phyloP scores from a whole-genome alignment of 2,888 invertebrate species.

The Heterodera filipjevi region DNA sequence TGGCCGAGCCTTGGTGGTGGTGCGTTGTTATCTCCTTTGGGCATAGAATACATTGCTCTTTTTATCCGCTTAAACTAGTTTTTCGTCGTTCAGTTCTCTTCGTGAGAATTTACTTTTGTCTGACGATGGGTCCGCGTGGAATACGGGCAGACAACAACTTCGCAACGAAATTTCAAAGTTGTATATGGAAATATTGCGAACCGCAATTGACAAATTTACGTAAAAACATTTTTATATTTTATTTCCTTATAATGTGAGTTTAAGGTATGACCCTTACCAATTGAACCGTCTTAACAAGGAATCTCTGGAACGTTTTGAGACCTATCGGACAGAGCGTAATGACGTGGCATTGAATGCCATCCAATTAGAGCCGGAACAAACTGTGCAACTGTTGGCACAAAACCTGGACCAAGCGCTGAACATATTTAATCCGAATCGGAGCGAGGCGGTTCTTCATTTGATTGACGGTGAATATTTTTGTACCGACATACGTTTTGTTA shows the following conservation, averaged over 20 bases:
- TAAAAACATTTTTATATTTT: neutral
- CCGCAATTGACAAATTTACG: constrained; percentile 19
- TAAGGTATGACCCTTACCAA: neutral
- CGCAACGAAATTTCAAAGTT: constrained; percentile 21
- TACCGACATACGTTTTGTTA: no score
- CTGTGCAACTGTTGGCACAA: constrained; percentile 20
- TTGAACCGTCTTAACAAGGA: constrained; percentile 12
- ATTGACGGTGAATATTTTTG: neutral
- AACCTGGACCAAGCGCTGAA: constrained; percentile 24
- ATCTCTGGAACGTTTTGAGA: constrained; percentile 28
- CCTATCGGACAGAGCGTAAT: constrained; percentile 29
- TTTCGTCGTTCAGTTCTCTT: constrained; percentile 30
- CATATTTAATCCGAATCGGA: constrained; percentile 17
- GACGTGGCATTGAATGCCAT: constrained; percentile 34
- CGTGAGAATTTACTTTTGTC: constrained; percentile 40
- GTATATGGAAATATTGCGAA: constrained; percentile 28
- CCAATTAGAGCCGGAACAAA: constrained; percentile 30
- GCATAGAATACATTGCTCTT: neutral
- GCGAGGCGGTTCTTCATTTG: constrained; percentile 26
- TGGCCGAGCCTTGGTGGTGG: constrained; percentile 50
- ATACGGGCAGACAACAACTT: constrained; percentile 7
- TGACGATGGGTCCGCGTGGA: constrained; percentile 29
- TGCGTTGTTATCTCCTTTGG: neutral
- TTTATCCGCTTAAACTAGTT: no score
- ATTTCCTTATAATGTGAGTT: neutral